These are phyloP conservation scores for Zeugodacus cucurbitae DNA, from an alignment of 1,140 invertebrate species.

Conservation along the genomic window DNA sequence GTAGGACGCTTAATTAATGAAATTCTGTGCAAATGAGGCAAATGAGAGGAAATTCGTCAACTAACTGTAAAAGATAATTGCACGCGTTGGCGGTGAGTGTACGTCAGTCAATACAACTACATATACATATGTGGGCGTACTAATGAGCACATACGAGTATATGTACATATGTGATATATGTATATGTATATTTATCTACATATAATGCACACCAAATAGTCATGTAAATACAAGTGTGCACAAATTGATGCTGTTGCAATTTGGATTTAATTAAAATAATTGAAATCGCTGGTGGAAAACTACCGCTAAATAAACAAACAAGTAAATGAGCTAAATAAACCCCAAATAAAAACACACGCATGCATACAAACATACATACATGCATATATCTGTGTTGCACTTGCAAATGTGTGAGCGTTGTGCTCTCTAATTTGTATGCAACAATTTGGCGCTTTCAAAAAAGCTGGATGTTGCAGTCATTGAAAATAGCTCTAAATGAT, in stretches of 20 bases:
- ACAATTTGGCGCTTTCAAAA: background rate
- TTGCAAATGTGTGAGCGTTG: background rate
- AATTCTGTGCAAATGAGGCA: conserved; percentile 28
- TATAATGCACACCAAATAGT: background rate
- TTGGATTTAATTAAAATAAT: conserved; percentile 39
- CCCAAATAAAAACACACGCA: background rate
- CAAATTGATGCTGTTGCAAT: background rate
- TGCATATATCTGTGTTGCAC: background rate
- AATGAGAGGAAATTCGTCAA: conserved; percentile 9
- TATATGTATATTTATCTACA: background rate
- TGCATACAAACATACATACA: background rate
- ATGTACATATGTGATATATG: background rate
- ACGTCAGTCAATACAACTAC: too few species aligned
- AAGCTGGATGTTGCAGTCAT: background rate
- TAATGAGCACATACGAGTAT: background rate
- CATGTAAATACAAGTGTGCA: background rate
- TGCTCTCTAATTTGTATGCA: background rate
- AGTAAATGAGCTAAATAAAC: conserved; percentile 24
- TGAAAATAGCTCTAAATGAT: background rate
- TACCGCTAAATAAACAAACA: conserved; percentile 36
- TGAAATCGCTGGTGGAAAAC: conserved; percentile 33
- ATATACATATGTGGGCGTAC: background rate
- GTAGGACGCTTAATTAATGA: conserved; percentile 43
- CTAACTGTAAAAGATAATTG: conserved; percentile 17
- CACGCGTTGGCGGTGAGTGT: background rate